Evolutionary conservation across 2,113 vertebrate genomes (phyloP).

Genomic region (Ammodramus savannarum): DNA sequence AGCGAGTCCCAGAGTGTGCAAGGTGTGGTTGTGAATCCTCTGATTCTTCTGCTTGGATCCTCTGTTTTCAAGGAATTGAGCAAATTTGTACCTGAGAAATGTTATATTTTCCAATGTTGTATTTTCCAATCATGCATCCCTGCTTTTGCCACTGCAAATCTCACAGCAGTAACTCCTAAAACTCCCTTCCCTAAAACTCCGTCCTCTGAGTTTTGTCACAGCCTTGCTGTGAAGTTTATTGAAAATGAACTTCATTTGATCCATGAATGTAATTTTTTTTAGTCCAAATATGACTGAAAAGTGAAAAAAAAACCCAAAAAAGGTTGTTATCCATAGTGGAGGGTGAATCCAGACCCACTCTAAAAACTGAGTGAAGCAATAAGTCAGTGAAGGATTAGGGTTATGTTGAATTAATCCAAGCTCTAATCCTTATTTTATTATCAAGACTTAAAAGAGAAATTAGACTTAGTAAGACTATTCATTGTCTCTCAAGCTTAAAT

Average conservation of each 20-base stretch:
- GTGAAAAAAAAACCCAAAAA: not conserved
- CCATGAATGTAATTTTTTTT: not conserved
- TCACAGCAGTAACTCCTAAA: not conserved
- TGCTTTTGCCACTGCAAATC: not conserved
- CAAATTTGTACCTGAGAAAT: not conserved
- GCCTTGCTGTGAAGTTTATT: not conserved
- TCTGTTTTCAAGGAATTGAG: not conserved
- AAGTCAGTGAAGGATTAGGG: not conserved
- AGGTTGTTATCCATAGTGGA: not conserved
- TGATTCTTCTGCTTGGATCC: not conserved
- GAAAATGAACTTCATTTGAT: not conserved
- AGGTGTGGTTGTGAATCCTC: rapidly evolving
- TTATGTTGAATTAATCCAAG: not conserved
- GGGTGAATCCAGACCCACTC: not conserved
- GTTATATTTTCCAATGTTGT: not conserved
- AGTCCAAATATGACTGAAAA: not conserved
- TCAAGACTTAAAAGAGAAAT: not conserved
- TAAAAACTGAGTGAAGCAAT: not conserved
- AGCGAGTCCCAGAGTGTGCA: not conserved
- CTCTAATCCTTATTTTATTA: not conserved
- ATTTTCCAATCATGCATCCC: not conserved
- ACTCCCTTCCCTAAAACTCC: not conserved
- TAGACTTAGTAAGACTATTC: not conserved
- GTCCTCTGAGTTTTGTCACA: not conserved
- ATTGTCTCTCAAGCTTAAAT: not conserved